A percentile compares a stretch with the other conserved stretches of the same genome.
phyloP scores from a whole-genome alignment of 2,113 vertebrate genomes.

The Xiphophorus maculatus region DNA sequence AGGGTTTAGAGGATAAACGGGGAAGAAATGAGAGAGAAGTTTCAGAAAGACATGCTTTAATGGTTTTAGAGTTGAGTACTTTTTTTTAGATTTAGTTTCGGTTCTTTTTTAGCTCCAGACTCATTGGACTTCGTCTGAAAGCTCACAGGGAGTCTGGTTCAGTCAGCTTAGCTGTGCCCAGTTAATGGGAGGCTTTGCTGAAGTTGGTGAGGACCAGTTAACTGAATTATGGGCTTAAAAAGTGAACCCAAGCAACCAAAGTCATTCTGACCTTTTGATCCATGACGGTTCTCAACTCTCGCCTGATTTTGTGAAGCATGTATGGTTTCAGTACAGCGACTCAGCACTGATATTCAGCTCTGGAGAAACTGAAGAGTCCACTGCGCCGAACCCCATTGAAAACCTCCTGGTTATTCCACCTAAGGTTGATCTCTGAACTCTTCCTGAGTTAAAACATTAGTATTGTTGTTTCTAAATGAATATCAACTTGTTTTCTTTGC shows the following conservation, averaged over 20 bases:
- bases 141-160: constrained; percentile 50
- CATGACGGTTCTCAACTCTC: constrained; percentile 5
- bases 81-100: constrained; percentile 33
- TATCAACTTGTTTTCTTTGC: too few relatives aligned
- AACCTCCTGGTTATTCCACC: too few relatives aligned
- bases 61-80: constrained; percentile 69
- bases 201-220: constrained; percentile 36
- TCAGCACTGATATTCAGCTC: not conserved
- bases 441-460: too few relatives aligned
- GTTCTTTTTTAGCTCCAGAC: constrained; percentile 38
- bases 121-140: constrained; percentile 48
- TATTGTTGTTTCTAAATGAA: too few relatives aligned
- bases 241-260: constrained; percentile 32
- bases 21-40: constrained; percentile 61
- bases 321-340: not conserved
- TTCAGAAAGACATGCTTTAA: constrained; percentile 72
- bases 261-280: constrained; percentile 46
- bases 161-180: constrained; percentile 51
- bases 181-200: constrained; percentile 37
- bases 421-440: too few relatives aligned
- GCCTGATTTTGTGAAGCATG: constrained; percentile 18
- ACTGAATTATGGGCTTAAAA: constrained; percentile 42
- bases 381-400: too few relatives aligned
- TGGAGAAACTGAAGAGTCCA: too few relatives aligned
- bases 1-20: constrained; percentile 64